Evolutionary conservation across 1,140 invertebrate species (phyloP).

Genomic region (Apis laboriosa): DNA sequence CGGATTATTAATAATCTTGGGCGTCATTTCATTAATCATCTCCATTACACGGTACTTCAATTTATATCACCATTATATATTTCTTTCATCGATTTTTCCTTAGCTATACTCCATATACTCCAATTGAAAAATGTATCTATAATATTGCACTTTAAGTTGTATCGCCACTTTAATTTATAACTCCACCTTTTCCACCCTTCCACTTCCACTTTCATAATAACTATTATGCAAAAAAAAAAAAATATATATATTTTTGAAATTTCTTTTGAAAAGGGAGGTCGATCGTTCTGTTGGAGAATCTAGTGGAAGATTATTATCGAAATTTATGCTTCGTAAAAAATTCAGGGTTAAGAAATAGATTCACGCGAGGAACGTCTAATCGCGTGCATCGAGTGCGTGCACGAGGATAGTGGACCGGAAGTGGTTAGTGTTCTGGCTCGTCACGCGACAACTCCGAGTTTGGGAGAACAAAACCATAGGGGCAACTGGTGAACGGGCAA

Average conservation of each 20-base stretch:
- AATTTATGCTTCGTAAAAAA: conserved; percentile 19
- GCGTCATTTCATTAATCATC: too few species aligned
- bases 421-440: conserved; percentile 27
- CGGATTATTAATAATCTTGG: too few species aligned
- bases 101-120: too few species aligned
- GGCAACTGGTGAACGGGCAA: not conserved
- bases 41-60: too few species aligned
- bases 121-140: too few species aligned
- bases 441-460: conserved; percentile 14
- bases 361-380: conserved; percentile 21
- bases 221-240: too few species aligned
- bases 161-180: not conserved
- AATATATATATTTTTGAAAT: not conserved
- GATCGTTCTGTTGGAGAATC: not conserved
- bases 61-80: too few species aligned
- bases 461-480: conserved; percentile 3
- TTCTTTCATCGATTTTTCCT: too few species aligned
- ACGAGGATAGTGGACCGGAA: conserved; percentile 38
- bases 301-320: not conserved
- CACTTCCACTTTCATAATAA: too few species aligned
- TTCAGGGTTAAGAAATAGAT: conserved; percentile 21
- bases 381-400: conserved; percentile 19
- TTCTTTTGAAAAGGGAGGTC: not conserved
- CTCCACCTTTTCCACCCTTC: too few species aligned
- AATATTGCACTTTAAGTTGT: too few species aligned